Percentiles rank a stretch among this genome's conserved stretches.
These are phyloP conservation scores for Pollachius pollachius DNA, from an alignment of 2,113 vertebrate genomes.

Conservation along the genomic window DNA sequence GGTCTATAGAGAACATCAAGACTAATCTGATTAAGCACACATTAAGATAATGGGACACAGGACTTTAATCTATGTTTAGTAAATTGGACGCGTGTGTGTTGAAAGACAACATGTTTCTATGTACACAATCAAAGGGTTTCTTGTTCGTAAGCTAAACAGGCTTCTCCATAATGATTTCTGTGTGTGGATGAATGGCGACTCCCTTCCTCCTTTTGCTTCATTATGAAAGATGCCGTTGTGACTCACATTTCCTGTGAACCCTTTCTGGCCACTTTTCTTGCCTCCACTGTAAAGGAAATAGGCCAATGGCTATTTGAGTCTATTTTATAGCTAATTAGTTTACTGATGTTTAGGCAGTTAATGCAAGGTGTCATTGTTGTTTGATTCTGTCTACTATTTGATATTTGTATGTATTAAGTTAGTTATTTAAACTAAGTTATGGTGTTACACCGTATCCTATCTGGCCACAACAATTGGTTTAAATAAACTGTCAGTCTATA, in stretches of 20 bases:
- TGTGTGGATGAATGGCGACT: slow-evolving; percentile 33
- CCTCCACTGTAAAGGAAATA: not conserved
- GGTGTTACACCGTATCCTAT: no score
- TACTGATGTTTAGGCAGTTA: no score
- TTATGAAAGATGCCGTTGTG: slow-evolving; percentile 53
- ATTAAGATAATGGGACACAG: slow-evolving; percentile 29
- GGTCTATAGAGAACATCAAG: slow-evolving; percentile 19
- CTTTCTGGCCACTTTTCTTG: not conserved
- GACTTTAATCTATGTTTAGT: slow-evolving; percentile 61
- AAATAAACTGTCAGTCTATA: no score
- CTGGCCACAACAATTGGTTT: no score
- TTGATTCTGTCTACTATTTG: not conserved
- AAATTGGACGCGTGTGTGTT: slow-evolving; percentile 9
- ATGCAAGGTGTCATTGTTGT: no score
- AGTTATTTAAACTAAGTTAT: not conserved
- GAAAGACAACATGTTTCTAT: slow-evolving; percentile 24
- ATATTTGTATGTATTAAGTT: not conserved
- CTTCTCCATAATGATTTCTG: slow-evolving; percentile 44
- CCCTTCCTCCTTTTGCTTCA: not conserved
- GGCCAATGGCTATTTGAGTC: no score
- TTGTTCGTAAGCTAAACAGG: no score
- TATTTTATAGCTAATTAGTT: slow-evolving; percentile 8
- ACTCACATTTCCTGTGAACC: slow-evolving; percentile 18
- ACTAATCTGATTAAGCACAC: slow-evolving; percentile 59
- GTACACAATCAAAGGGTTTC: slow-evolving; percentile 13